Base-by-base conservation (phyloP, 2,113 vertebrate genomes). In the Syrrhaptes paradoxus region DNA sequence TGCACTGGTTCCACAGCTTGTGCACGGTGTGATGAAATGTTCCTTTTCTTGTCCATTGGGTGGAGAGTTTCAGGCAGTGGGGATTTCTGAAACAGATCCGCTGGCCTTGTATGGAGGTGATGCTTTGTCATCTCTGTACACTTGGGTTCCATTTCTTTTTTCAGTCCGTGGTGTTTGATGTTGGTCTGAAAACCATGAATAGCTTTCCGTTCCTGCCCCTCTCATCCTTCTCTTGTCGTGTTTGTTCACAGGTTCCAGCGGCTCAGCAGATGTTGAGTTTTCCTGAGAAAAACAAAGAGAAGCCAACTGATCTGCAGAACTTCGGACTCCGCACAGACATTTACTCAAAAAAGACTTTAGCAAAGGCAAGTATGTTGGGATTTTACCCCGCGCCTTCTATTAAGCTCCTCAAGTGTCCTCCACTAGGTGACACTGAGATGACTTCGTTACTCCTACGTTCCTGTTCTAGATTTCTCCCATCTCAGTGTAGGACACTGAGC, bases 191-290 rank as follows among this genome's bases (percentile, higher is more conserved):
- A 67, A 18, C 31, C 17, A 22, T 17, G 17, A 16, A 1, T 58
- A 32, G 4, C 15, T 46, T 24, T 7, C 4, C 3, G 0, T 34
- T 92, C 25, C 32, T 45, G 38, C 41, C 41, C 7, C 16, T 65
- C 65, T 93, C 43, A 62, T 9, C 16, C 95, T 62, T 75, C 29
- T 49, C 49, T 31, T 54, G 31, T 34, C 7, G 5, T 13, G 1
- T 87, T 85, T 59, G 62, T 55, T 76, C 19, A 22, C 91, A 99
- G 99, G 97, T 99, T 55, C 99, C 99, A 25, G 98, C 99, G 86
- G 98, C 98, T 78, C 99, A 99, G 96, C 99, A 98, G 80, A 99
- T 99, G 99, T 90, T 99, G 87, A 99, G 97, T 97, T 99, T 99
- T 79, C 98, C 98, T 52, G 99, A 99, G 90, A 99, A 99, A 67